Conservation (phyloP, 2,888 invertebrate species). For the Furcula furcula region DNA sequence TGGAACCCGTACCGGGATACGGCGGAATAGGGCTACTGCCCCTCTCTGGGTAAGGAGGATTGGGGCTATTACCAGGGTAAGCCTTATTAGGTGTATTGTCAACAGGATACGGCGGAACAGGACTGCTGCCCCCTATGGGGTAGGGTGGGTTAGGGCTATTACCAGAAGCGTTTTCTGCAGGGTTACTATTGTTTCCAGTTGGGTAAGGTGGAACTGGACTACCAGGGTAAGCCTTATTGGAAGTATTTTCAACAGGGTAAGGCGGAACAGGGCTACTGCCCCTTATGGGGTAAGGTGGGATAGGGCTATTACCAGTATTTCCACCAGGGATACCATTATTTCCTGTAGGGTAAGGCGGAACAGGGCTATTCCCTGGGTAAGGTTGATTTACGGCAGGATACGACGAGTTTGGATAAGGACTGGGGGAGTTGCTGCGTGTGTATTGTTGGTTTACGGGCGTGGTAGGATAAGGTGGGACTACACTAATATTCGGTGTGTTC, state of each 20-base stretch:
- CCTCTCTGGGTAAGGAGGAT: too few relatives aligned
- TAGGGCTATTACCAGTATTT: conserved; percentile 7
- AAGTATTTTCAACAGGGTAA: conserved; percentile 12
- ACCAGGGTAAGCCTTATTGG: too few relatives aligned
- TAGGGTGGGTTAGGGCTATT: too few relatives aligned
- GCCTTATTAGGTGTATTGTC: too few relatives aligned
- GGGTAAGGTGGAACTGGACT: too few relatives aligned
- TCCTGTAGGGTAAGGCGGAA: neutral
- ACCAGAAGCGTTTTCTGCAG: conserved; percentile 13
- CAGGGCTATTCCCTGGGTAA: conserved; percentile 20
- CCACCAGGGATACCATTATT: conserved; percentile 17
- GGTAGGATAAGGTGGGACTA: conserved; percentile 3
- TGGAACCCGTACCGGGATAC: too few relatives aligned
- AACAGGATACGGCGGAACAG: conserved; percentile 15
- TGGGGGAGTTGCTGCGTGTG: neutral
- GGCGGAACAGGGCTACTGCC: conserved; percentile 15
- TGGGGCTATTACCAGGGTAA: too few relatives aligned
- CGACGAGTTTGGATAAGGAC: conserved; percentile 1
- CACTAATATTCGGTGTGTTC: conserved; percentile 3
- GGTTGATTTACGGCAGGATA: conserved; percentile 23
- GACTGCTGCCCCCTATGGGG: conserved; percentile 10
- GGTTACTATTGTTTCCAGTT: conserved; percentile 19
- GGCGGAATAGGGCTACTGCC: too few relatives aligned
- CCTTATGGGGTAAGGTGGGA: conserved; percentile 22
- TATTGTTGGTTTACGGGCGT: too few relatives aligned